phyloP scores from a whole-genome alignment of 2,113 vertebrate species.

The Crotalus horridus region DNA sequence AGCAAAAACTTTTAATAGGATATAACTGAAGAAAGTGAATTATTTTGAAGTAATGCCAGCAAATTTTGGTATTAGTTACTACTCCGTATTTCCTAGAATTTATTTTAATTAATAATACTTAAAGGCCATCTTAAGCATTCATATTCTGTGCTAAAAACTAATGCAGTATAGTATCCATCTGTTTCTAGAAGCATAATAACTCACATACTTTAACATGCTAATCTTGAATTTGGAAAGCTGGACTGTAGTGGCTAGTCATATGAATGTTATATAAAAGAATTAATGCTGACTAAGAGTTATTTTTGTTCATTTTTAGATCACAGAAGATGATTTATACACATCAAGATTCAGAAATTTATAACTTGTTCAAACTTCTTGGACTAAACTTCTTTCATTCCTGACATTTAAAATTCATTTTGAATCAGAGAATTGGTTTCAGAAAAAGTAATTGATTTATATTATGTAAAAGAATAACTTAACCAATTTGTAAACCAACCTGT shows the following conservation, averaged over 20 bases:
- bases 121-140: neutral
- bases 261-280: neutral
- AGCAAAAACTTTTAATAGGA: neutral
- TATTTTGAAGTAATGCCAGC: neutral
- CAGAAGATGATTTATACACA: neutral
- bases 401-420: neutral
- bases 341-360: neutral
- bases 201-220: neutral
- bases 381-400: neutral
- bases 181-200: neutral
- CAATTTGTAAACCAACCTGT: neutral
- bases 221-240: neutral
- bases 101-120: neutral
- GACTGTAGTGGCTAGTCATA: no score
- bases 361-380: neutral
- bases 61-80: neutral
- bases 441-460: neutral
- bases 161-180: neutral
- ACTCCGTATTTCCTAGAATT: neutral
- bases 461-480: neutral
- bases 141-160: neutral
- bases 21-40: neutral
- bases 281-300: neutral
- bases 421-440: neutral
- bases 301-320: neutral